A percentile compares a stretch with the other conserved stretches of the same genome.
Evolutionary conservation across 2,888 invertebrate species (phyloP).

Genomic region (Pyrgus malvae): DNA sequence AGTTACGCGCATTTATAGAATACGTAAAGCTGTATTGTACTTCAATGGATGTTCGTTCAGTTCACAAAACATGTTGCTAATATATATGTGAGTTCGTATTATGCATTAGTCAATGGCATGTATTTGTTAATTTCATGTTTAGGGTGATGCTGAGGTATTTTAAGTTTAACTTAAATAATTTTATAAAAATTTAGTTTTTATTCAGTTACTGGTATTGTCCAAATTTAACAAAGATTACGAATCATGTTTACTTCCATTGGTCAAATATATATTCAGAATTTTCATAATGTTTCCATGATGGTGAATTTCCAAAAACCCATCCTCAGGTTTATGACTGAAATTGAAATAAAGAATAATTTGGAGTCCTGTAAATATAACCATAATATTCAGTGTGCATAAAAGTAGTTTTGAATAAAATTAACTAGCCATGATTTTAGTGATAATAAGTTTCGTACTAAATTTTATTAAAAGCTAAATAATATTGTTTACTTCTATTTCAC

Average conservation of each 20-base stretch:
- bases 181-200: no score
- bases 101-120: constrained; percentile 20
- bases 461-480: background rate
- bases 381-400: background rate
- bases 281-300: background rate
- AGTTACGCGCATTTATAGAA: constrained; percentile 27
- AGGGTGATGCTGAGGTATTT: no score
- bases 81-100: constrained; percentile 16
- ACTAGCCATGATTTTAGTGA: constrained; percentile 1
- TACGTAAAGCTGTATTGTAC: constrained; percentile 1
- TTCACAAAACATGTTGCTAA: constrained; percentile 18
- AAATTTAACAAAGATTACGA: no score
- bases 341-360: constrained; percentile 14
- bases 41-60: constrained; percentile 13
- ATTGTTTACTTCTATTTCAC: constrained; percentile 19
- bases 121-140: no score
- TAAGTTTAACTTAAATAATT: no score
- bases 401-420: constrained; percentile 2
- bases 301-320: constrained; percentile 12
- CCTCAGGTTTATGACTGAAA: constrained; percentile 1
- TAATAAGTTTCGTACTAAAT: background rate
- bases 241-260: background rate
- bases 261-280: constrained; percentile 7
- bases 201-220: no score
- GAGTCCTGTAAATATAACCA: background rate